Conservation (phyloP, 2,113 vertebrate genomes). For the Helogale parvula region DNA sequence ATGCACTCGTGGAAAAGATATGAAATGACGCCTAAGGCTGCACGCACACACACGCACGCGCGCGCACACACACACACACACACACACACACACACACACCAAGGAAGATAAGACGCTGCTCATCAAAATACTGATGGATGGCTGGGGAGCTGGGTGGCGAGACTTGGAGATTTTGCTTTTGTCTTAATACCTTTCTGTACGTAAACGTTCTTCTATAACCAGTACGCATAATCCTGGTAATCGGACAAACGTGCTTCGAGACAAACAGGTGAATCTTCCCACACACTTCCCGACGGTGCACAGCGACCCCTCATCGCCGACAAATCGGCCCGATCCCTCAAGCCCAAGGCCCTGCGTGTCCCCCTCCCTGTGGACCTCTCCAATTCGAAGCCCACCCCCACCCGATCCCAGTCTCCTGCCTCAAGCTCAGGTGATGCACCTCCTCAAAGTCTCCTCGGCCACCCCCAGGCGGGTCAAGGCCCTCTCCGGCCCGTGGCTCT, state of each 20-base stretch:
- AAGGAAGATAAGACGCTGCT: not conserved
- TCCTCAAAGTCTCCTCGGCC: not conserved
- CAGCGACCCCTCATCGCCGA: rapidly evolving
- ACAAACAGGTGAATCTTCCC: not conserved
- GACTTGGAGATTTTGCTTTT: not conserved
- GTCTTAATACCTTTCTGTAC: not conserved
- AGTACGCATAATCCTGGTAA: not conserved
- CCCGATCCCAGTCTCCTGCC: not conserved
- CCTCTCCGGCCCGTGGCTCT: too few species aligned
- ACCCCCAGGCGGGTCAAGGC: not conserved
- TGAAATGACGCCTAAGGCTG: rapidly evolving
- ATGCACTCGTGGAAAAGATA: rapidly evolving
- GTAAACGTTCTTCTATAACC: not conserved
- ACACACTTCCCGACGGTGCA: not conserved
- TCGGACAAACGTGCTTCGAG: not conserved
- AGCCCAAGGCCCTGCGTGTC: not conserved
- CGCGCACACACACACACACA: rapidly evolving
- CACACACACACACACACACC: rapidly evolving
- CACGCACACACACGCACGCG: rapidly evolving
- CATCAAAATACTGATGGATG: rapidly evolving
- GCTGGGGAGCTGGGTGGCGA: not conserved
- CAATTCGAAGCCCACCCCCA: not conserved
- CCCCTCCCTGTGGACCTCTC: not conserved
- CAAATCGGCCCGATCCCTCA: not conserved
- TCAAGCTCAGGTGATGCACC: not conserved